Evolutionary conservation across 2,113 vertebrate genomes (phyloP).

Genomic region (Ictidomys tridecemlineatus): DNA sequence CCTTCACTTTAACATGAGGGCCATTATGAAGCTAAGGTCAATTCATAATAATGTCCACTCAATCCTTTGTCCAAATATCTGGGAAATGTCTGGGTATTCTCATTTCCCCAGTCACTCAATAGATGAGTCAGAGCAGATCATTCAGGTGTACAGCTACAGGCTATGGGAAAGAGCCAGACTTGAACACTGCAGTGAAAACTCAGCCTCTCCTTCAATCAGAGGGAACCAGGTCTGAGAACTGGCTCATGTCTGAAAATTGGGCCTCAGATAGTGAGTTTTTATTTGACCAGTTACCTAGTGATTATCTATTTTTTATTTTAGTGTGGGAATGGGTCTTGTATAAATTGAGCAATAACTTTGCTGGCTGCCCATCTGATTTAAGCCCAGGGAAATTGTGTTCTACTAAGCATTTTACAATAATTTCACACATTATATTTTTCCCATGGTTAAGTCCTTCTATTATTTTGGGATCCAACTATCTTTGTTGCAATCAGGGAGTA

Average conservation of each 20-base stretch:
- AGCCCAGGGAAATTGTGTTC: background rate
- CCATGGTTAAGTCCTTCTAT: background rate
- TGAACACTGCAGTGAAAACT: background rate
- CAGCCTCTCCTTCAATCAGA: background rate
- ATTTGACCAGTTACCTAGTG: background rate
- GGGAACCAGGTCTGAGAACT: background rate
- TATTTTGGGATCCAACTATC: background rate
- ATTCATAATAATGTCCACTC: background rate
- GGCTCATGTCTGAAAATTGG: background rate
- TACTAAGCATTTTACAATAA: background rate
- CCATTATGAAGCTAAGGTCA: background rate
- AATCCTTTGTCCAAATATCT: background rate
- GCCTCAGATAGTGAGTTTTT: background rate
- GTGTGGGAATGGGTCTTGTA: background rate
- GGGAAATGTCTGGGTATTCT: background rate
- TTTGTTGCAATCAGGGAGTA: background rate
- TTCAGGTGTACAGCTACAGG: background rate
- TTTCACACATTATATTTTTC: background rate
- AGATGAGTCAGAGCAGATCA: background rate
- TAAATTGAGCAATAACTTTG: background rate
- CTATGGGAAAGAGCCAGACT: background rate
- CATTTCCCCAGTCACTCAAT: background rate
- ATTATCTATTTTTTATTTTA: background rate
- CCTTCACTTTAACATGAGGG: background rate
- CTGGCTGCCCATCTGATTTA: background rate